phyloP scores from a whole-genome alignment of 1,140 invertebrate species.

The Scaptomyza graminum region DNA sequence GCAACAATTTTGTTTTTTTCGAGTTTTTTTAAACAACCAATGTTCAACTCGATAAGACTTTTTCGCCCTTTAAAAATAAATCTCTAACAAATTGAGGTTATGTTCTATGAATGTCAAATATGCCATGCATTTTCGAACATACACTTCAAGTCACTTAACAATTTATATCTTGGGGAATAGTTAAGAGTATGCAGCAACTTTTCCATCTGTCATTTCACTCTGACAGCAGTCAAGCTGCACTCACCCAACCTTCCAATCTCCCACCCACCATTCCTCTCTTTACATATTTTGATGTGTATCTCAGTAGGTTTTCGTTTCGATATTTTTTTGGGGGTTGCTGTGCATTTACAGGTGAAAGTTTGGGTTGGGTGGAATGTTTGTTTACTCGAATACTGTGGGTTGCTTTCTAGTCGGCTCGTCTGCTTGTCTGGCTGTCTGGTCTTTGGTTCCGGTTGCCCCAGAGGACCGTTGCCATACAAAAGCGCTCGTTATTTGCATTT shows the following conservation, averaged over 20 bases:
- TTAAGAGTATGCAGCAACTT: constrained; percentile 18
- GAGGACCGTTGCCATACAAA: constrained; percentile 62
- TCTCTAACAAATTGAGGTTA: background rate
- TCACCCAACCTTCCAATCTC: background rate
- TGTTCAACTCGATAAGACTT: no score
- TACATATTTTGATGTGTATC: constrained; percentile 58
- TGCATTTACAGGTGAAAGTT: constrained; percentile 63
- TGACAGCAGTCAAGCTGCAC: constrained; percentile 42
- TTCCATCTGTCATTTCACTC: constrained; percentile 44
- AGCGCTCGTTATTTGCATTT: constrained; percentile 81
- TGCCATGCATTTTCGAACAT: background rate
- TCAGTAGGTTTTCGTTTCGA: constrained; percentile 7
- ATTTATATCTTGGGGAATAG: background rate
- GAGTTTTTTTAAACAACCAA: no score
- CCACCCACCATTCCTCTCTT: constrained; percentile 2
- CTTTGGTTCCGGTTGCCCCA: constrained; percentile 33
- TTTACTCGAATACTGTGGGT: constrained; percentile 41
- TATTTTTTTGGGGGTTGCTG: constrained; percentile 61
- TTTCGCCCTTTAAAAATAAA: background rate
- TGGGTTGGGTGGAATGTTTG: constrained; percentile 38
- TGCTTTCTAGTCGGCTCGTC: constrained; percentile 24
- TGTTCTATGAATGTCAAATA: background rate
- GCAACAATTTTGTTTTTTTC: no score
- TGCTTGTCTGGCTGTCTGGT: constrained; percentile 26
- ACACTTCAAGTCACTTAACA: background rate